A percentile compares a stretch with the other conserved stretches of the same genome.
phyloP scores from a whole-genome alignment of 2,888 invertebrate species.

The Apeira syringaria region DNA sequence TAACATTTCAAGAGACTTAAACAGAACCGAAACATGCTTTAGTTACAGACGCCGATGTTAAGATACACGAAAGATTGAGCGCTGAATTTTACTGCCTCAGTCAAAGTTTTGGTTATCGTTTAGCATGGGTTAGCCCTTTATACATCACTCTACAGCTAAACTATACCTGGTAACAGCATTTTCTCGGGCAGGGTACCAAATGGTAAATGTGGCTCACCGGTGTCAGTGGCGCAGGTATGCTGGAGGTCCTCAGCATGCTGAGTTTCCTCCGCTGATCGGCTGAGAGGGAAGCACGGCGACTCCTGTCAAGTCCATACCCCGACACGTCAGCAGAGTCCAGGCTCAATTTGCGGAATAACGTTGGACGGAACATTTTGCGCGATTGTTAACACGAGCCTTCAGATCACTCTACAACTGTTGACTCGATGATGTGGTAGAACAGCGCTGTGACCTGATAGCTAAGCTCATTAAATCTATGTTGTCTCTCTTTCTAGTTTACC shows the following conservation, averaged over 20 bases:
- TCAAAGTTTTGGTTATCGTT: too few relatives aligned
- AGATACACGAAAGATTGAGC: too few relatives aligned
- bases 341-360: conserved; percentile 62
- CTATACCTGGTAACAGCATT: conserved; percentile 79
- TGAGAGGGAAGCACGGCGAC: conserved; percentile 73
- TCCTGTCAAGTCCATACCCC: conserved; percentile 70
- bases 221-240: conserved; percentile 67
- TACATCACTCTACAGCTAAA: too few relatives aligned
- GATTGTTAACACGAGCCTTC: conserved; percentile 16
- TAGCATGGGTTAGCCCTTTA: too few relatives aligned
- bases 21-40: too few relatives aligned
- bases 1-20: too few relatives aligned
- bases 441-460: not conserved
- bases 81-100: too few relatives aligned
- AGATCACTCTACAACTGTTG: not conserved
- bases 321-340: conserved; percentile 59
- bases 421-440: not conserved
- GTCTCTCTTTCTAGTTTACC: too few relatives aligned
- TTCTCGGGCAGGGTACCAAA: conserved; percentile 80
- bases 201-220: conserved; percentile 84
- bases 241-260: conserved; percentile 65
- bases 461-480: not conserved
- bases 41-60: too few relatives aligned
- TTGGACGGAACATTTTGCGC: conserved; percentile 66
- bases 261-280: conserved; percentile 72